These are phyloP conservation scores for Amblyopsis hoosieri DNA, from an alignment of 2,797 vertebrate genomes.

Conservation along the genomic window DNA sequence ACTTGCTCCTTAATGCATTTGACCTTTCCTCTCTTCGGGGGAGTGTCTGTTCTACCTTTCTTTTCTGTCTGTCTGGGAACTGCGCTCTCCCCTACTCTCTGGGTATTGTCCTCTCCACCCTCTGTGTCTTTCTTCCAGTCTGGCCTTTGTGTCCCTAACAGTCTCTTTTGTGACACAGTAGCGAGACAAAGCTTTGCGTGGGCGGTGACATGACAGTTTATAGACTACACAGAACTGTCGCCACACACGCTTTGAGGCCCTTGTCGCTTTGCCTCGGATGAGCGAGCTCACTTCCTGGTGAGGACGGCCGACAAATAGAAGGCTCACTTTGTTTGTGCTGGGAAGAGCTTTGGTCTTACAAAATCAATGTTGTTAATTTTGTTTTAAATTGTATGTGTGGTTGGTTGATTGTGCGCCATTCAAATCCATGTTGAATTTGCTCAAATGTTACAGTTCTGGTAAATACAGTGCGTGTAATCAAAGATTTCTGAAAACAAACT, in stretches of 20 bases:
- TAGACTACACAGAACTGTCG: slow-evolving; percentile 52
- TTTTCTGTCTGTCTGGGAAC: not conserved
- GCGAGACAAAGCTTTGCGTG: slow-evolving; percentile 56
- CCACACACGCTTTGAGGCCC: slow-evolving; percentile 63
- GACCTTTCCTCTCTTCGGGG: not conserved
- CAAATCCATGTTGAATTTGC: slow-evolving; percentile 25
- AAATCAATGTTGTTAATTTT: slow-evolving; percentile 7
- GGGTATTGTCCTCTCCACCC: not conserved
- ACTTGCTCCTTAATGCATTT: slow-evolving; percentile 13
- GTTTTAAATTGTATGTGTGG: not conserved
- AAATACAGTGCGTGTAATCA: slow-evolving; percentile 2
- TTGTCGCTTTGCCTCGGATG: slow-evolving; percentile 67
- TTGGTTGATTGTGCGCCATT: slow-evolving; percentile 4
- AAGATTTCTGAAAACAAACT: not conserved
- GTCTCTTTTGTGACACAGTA: slow-evolving; percentile 45
- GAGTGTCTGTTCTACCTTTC: not conserved
- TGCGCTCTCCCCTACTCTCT: not conserved
- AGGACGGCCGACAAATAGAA: slow-evolving; percentile 56
- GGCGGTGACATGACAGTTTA: slow-evolving; percentile 60
- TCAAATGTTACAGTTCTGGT: slow-evolving; percentile 10
- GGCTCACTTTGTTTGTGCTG: slow-evolving; percentile 36
- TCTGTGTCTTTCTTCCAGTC: not conserved
- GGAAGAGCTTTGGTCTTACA: too few relatives aligned
- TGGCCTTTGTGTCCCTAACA: not conserved
- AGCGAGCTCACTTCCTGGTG: slow-evolving; percentile 59